These are phyloP conservation scores for Solea solea DNA, from an alignment of 2,113 vertebrate species.

Conservation along the genomic window DNA sequence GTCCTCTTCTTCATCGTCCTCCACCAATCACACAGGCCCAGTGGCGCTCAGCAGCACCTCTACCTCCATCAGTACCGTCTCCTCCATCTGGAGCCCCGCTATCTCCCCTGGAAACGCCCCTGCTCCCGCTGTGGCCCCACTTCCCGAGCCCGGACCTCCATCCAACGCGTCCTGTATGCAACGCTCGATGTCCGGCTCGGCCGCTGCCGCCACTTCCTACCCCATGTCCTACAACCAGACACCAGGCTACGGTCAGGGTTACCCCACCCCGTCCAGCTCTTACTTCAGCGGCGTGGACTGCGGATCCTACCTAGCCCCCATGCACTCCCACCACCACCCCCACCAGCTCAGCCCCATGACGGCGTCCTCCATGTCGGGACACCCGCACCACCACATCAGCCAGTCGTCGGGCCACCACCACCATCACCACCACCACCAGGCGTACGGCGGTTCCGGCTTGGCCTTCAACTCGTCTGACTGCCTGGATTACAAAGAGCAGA, in stretches of 20 bases:
- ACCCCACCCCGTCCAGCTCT: conserved; percentile 90
- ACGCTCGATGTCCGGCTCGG: conserved; percentile 83
- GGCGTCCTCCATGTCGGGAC: conserved; percentile 90
- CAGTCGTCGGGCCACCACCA: conserved; percentile 93
- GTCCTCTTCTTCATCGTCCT: conserved; percentile 87
- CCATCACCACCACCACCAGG: conserved; percentile 92
- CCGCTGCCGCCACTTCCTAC: conserved; percentile 85
- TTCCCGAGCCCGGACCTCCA: conserved; percentile 86
- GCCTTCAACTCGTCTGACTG: conserved; percentile 97
- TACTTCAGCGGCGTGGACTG: conserved; percentile 97
- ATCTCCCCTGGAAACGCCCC: conserved; percentile 91
- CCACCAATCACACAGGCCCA: conserved; percentile 81
- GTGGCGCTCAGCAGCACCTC: conserved; percentile 80
- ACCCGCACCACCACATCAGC: conserved; percentile 90
- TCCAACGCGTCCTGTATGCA: conserved; percentile 95
- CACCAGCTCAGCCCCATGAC: conserved; percentile 98
- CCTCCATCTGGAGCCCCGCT: conserved; percentile 97
- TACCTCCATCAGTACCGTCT: conserved; percentile 89
- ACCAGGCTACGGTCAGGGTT: conserved; percentile 91
- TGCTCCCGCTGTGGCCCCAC: conserved; percentile 81
- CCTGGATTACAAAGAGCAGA: conserved; percentile 99
- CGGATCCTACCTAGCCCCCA: conserved; percentile 93
- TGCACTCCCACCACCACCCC: conserved; percentile 94
- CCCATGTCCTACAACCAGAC: conserved; percentile 95
- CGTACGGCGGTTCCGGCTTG: conserved; percentile 87